Evolutionary conservation across 30 jellyfish, hydroid and myxozoan genomes (phyloP), one percentile per base, ranked within the genome.

Genomic region (Nemopilema nomurai): DNA sequence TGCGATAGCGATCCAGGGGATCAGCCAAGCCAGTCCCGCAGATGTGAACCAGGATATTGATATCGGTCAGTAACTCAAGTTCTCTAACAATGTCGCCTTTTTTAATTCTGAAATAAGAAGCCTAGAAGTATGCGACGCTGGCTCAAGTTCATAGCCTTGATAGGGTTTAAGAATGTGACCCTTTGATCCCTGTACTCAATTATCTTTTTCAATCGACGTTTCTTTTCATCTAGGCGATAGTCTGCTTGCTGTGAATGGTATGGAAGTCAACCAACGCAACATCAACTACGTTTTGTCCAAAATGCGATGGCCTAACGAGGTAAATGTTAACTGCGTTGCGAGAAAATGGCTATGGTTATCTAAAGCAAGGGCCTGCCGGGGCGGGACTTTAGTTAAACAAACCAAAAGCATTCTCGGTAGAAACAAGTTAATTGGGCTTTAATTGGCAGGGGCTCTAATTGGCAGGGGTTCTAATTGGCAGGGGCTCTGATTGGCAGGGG

Each of bases 161-260:
- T n/a, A n/a, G n/a, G n/a, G n/a, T n/a, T n/a, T n/a, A n/a, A n/a
- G n/a, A n/a, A n/a, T n/a, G n/a, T n/a, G n/a, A n/a, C 57, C 13
- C 13, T 13, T 3, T 41, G 57, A 41, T 41, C 57, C 13, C 13
- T 3, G 6, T 41, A 13, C 13, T 41, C 13, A 6, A 3, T 3
- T 13, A 6, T 41, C 57, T 41, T 41, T 13, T 3, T 41, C 13
- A 13, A 41, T 41, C 6, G 13, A 41, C 57, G 13, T 41, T 41
- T 19, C 7, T 53, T 57, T 49, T 8, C 6, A 85, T 74, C 8
- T 75, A 92, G 98, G 96, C 23, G 98, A 92, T 62, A 77, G 87
- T 1, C 18, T 92, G n/a, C 89, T 92, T 24, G 98, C 98, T 52
- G 78, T 92, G 1, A 86, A 86, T 92, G 98, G 98, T 13, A 84